Evolutionary conservation across 2,797 vertebrate species (phyloP), one percentile per base, ranked within the genome.

Genomic region (Myiotriccus ornatus): DNA sequence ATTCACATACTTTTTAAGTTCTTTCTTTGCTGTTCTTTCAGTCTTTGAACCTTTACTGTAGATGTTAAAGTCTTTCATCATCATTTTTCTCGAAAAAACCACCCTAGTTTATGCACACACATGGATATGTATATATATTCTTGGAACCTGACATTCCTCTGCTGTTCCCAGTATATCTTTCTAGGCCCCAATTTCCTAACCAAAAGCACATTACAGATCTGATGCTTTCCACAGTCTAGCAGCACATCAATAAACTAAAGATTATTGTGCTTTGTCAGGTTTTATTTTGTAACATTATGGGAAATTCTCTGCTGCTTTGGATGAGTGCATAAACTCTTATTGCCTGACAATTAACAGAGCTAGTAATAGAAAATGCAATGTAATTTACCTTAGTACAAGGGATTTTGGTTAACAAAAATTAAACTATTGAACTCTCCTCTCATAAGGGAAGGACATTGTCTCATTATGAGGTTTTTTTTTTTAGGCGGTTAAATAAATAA

Each of bases 241-340:
- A 97, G 95, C 96, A 98, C 98, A 98, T 98, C 98, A 98, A 98
- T 98, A 98, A 98, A 98, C 96, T 96, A 98, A 97, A 98, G 97
- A 98, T 98, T 98, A 98, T 98, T 98, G 98, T 98, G 98, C 98
- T 98, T 98, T 98, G 98, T 98, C 98, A 98, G 98, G 98, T 98
- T 98, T 98, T 98, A 98, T 98, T 98, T 98, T 98, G 98, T 98
- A 97, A 97, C 98, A 97, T 98, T 98, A 98, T 98, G 97, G 98
- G 98, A 98, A 98, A 98, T 98, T 98, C 98, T 98, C 97, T 55
- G 89, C 97, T 98, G 98, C 97, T 98, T 97, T 98, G 98, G 98
- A 98, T 98, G 98, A 98, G 97, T 97, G 98, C 98, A 94, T 98
- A 98, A 98, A 98, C 98, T 98, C 98, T 98, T 98, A 98, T 98